Evolutionary conservation across 2,888 invertebrate genomes (phyloP), one percentile per base, ranked within the genome.

Genomic region (Melanostoma scalare): DNA sequence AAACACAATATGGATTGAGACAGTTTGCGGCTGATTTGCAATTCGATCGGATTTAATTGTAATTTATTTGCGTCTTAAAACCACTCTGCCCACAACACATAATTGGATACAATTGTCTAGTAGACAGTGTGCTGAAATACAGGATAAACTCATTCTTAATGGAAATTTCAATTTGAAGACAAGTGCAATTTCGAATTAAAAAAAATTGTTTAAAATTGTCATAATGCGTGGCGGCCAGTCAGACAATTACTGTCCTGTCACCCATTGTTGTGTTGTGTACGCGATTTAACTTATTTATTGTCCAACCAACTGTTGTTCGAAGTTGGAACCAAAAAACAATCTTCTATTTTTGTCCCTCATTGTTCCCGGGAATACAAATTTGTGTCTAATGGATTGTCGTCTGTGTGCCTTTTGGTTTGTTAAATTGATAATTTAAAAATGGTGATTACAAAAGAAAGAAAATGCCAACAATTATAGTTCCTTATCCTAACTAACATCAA

Each of bases 201-300:
- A 73, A 36, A 40, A 38, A 55, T 9, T 20, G 20, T 20, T 20
- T 20, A 35, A 56, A 65, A 67, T 67, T 74, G 58, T 42, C 44
- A 60, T 58, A 78, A 60, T 65, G 72, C 78, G 72, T 78, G 78
- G 55, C 58, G 50, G 8, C 36, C 33, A 30, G 60, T 3, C 60
- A 48, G 30, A 50, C 56, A 63, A 63, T 63, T 63, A 38, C 30
- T 44, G 56, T 60, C 30, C 30, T 20, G 48, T 10, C 52, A 52
- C 40, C 38, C 55, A 60, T 68, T 75, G 46, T 56, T 10, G 10
- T 63, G 55, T 63, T 73, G 55, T 44, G 63, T 69, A 69, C 68
- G 69, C 74, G 73, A 73, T 73, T 61, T 61, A 72, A 78, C 60
- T 71, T 71, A 67, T 53, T 6, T n/a, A 68, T 75, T 53, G 75